Evolutionary conservation across 2,113 vertebrate species (phyloP).

Genomic region (Prunella fulvescens): DNA sequence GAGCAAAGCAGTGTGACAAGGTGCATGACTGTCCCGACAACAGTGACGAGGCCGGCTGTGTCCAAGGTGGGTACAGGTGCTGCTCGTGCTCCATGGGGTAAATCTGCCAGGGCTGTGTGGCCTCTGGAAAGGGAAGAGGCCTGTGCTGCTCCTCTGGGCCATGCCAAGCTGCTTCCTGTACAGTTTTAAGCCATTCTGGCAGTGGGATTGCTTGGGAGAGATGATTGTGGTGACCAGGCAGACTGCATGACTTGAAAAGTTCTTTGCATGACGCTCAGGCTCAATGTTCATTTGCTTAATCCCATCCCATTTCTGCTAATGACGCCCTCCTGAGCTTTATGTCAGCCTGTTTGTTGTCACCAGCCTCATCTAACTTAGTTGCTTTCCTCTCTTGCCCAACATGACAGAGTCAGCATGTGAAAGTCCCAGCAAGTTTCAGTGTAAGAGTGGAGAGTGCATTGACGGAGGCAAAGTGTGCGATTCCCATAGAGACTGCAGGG

Average conservation of each 20-base stretch:
- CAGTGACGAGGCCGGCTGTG: conserved; percentile 89
- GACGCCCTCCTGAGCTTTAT: conserved; percentile 22
- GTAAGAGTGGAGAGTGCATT: conserved; percentile 94
- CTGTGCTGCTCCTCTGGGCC: not conserved
- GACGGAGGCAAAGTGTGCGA: conserved; percentile 93
- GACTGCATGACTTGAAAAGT: not conserved
- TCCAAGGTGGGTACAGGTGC: conserved; percentile 79
- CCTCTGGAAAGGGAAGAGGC: not conserved
- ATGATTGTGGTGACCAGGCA: not conserved
- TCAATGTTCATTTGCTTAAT: conserved; percentile 43
- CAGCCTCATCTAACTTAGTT: conserved; percentile 47
- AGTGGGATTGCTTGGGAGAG: not conserved
- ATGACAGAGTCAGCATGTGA: conserved; percentile 89
- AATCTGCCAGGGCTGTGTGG: not conserved
- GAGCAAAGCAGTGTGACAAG: conserved; percentile 88
- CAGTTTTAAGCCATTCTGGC: not conserved
- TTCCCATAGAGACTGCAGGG: conserved; percentile 90
- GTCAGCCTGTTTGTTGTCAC: conserved; percentile 24
- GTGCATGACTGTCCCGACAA: conserved; percentile 88
- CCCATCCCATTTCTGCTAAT: conserved; percentile 46
- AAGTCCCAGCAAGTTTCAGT: conserved; percentile 88
- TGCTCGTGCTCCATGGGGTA: rapidly evolving
- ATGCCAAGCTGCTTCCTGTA: not conserved
- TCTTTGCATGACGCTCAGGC: not conserved
- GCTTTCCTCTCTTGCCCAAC: conserved; percentile 70